Conservation (phyloP, 1,140 invertebrate species). For the Mya arenaria region DNA sequence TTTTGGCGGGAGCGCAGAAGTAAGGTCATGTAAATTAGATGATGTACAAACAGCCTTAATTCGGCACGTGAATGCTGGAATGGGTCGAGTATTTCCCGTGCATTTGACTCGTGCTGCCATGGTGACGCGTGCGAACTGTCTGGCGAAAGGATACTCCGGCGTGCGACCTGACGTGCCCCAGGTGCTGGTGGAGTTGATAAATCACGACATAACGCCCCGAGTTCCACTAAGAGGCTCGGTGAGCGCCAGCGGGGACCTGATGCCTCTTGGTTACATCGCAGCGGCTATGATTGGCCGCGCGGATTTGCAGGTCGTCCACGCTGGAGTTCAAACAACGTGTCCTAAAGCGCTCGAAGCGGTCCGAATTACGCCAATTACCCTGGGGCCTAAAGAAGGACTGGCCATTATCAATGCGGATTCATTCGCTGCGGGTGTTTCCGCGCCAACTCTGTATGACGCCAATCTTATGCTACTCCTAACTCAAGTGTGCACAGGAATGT, state of each 20-base stretch:
- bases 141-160: background rate
- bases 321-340: background rate
- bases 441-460: too few relatives aligned
- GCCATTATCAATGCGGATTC: slow-evolving; percentile 2
- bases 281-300: background rate
- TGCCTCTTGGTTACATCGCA: background rate
- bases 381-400: background rate
- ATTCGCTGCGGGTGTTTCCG: background rate
- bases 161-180: background rate
- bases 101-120: background rate
- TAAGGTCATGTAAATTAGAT: background rate
- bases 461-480: too few relatives aligned
- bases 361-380: background rate
- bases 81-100: background rate
- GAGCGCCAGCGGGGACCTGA: slow-evolving; percentile 14
- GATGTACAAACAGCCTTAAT: background rate
- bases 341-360: background rate
- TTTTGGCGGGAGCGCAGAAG: slow-evolving; percentile 9
- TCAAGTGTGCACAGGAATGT: slow-evolving; percentile 32
- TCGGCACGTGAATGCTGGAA: background rate
- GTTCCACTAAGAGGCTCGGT: slow-evolving; percentile 3
- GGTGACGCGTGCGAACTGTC: slow-evolving; percentile 11
- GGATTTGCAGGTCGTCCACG: background rate
- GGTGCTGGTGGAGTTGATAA: background rate
- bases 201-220: background rate